Evolutionary conservation across 2,888 invertebrate species (phyloP).

Genomic region (Dasysyrphus albostriatus): DNA sequence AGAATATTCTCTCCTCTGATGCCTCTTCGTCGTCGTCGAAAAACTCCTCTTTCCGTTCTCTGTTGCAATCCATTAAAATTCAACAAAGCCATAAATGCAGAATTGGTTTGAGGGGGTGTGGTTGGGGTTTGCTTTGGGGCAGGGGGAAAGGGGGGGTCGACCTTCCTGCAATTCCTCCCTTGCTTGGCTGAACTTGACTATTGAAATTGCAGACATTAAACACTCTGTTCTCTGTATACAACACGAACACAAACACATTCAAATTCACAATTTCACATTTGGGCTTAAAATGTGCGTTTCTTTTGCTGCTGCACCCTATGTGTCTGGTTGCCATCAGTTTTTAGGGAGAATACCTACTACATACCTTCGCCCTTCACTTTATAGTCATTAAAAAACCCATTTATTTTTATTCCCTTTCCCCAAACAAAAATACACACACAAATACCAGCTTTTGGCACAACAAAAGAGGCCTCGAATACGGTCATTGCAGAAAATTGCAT

Average conservation of each 20-base stretch:
- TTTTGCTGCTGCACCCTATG: slow-evolving; percentile 53
- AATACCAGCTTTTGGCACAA: slow-evolving; percentile 15
- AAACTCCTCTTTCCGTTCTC: slow-evolving; percentile 48
- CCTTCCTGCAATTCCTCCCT: slow-evolving; percentile 22
- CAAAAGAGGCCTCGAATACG: slow-evolving; percentile 75
- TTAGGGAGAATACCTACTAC: slow-evolving; percentile 37
- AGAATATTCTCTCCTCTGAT: slow-evolving; percentile 47
- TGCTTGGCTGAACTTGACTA: slow-evolving; percentile 73
- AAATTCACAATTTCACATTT: slow-evolving; percentile 12
- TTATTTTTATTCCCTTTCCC: not conserved
- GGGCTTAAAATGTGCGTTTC: slow-evolving; percentile 51
- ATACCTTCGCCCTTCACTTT: slow-evolving; percentile 1
- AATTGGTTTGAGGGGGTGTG: not conserved
- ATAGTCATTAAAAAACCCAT: slow-evolving; percentile 17
- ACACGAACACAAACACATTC: not conserved
- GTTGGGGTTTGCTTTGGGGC: not conserved
- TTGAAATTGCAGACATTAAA: slow-evolving; percentile 73
- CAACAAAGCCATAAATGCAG: slow-evolving; percentile 26
- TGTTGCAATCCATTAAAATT: slow-evolving; percentile 70
- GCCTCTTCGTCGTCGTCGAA: not conserved
- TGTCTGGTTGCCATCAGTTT: slow-evolving; percentile 58
- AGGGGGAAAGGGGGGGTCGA: not conserved
- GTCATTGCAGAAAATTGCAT: slow-evolving; percentile 76
- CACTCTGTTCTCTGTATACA: slow-evolving; percentile 12
- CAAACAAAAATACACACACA: slow-evolving; percentile 11